These are phyloP conservation scores for Pristionchus fissidentatus DNA, from an alignment of 2,888 invertebrate genomes.

Conservation along the genomic window DNA sequence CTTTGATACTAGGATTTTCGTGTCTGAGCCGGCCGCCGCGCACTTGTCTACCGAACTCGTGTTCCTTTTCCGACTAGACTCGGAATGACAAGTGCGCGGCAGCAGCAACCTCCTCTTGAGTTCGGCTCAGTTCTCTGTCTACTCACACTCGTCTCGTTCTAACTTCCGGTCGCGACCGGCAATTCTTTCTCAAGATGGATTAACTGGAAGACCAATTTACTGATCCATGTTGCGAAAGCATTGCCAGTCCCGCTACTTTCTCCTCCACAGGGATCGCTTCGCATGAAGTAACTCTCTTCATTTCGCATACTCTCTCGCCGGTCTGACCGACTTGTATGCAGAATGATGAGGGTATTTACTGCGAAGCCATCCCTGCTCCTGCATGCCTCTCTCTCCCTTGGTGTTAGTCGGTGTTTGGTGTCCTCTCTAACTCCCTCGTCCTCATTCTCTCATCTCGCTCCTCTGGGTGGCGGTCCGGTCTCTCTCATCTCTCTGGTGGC, in stretches of 20 bases:
- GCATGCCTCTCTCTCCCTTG: not conserved
- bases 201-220: too few relatives aligned
- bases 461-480: conserved; percentile 17
- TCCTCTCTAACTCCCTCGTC: not conserved
- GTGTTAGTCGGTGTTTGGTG: conserved; percentile 16
- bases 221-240: too few relatives aligned
- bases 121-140: conserved; percentile 12
- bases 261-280: conserved; percentile 13
- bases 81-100: too few relatives aligned
- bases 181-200: too few relatives aligned
- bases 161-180: too few relatives aligned
- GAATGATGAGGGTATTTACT: too few relatives aligned
- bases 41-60: not conserved
- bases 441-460: not conserved
- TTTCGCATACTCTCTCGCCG: not conserved
- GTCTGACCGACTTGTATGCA: not conserved
- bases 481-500: conserved; percentile 3
- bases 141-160: conserved; percentile 35
- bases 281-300: not conserved
- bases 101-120: not conserved
- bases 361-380: too few relatives aligned
- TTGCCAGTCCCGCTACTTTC: not conserved
- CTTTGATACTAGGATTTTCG: conserved; percentile 8
- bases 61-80: not conserved
- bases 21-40: not conserved